Percentiles rank a stretch among this genome's conserved stretches.
Evolutionary conservation across 2,888 invertebrate species (phyloP).

Genomic region (Yponomeuta evonymella): DNA sequence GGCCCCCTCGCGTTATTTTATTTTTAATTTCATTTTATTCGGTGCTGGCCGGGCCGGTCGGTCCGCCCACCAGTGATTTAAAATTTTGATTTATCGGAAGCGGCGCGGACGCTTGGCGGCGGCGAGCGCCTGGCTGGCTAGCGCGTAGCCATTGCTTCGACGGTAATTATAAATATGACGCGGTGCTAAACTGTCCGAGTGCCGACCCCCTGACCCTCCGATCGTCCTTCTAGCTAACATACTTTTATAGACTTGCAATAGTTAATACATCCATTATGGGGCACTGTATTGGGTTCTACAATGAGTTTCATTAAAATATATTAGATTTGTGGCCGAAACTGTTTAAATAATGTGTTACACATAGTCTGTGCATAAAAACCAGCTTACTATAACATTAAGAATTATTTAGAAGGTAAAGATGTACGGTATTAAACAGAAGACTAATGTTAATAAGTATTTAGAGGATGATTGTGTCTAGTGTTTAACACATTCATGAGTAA

Average conservation of each 20-base stretch:
- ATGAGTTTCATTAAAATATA: no score
- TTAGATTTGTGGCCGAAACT: no score
- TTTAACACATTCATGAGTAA: no score
- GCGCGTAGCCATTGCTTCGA: constrained; percentile 45
- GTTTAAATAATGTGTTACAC: no score
- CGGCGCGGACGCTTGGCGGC: constrained; percentile 39
- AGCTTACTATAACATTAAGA: no score
- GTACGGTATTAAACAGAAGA: no score
- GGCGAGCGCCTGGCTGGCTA: constrained; percentile 32
- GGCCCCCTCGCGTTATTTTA: constrained; percentile 66
- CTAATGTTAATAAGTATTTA: no score
- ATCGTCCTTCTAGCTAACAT: constrained; percentile 1
- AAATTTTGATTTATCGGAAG: constrained; percentile 74
- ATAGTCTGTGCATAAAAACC: no score
- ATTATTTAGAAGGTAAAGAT: no score
- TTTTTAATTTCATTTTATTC: constrained; percentile 75
- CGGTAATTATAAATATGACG: constrained; percentile 74
- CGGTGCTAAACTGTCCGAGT: constrained; percentile 71
- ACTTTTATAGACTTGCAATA: background rate
- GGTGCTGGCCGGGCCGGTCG: constrained; percentile 63
- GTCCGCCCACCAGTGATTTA: constrained; percentile 74
- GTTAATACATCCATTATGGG: no score
- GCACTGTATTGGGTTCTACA: no score
- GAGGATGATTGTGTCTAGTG: no score
- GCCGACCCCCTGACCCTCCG: constrained; percentile 55